phyloP scores from a whole-genome alignment of 64 coral and sea anemone species.

The Pocillopora damicornis region DNA sequence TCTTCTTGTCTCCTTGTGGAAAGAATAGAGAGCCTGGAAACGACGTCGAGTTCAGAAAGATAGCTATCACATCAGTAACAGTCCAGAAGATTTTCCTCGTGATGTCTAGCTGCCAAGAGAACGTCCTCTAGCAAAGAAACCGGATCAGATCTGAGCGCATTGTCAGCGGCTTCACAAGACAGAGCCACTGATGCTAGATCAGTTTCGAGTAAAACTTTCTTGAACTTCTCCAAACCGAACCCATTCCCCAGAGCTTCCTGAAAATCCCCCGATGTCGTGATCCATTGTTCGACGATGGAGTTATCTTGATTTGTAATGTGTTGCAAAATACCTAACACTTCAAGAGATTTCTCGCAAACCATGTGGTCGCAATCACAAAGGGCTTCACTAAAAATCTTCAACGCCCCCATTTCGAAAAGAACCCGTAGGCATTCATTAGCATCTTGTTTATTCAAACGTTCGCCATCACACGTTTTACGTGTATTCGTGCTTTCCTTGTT shows the following conservation, averaged over 20 bases:
- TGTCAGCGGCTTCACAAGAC: constrained; percentile 44
- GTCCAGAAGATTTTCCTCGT: constrained; percentile 74
- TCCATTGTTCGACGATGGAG: not conserved
- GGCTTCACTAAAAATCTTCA: constrained; percentile 38
- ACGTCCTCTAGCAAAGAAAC: constrained; percentile 68
- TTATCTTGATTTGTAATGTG: not conserved
- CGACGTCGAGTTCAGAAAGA: not conserved
- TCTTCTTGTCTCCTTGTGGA: too few species aligned
- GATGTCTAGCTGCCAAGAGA: constrained; percentile 48
- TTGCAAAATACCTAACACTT: constrained; percentile 42
- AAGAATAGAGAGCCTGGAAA: not conserved
- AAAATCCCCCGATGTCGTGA: constrained; percentile 1
- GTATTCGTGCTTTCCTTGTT: not conserved
- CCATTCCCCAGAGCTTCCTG: not conserved
- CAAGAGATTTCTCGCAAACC: constrained; percentile 74
- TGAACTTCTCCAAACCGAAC: constrained; percentile 25
- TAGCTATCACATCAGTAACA: constrained; percentile 52
- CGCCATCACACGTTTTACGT: not conserved
- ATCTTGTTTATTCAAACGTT: not conserved
- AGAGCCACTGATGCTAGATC: constrained; percentile 41
- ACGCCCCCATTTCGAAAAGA: constrained; percentile 42
- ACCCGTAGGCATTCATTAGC: not conserved
- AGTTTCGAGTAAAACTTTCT: constrained; percentile 18
- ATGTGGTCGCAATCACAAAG: constrained; percentile 69
- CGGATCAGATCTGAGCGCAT: constrained; percentile 57